Conservation (phyloP, 2,888 invertebrate species). For the Drosophila formosana region DNA sequence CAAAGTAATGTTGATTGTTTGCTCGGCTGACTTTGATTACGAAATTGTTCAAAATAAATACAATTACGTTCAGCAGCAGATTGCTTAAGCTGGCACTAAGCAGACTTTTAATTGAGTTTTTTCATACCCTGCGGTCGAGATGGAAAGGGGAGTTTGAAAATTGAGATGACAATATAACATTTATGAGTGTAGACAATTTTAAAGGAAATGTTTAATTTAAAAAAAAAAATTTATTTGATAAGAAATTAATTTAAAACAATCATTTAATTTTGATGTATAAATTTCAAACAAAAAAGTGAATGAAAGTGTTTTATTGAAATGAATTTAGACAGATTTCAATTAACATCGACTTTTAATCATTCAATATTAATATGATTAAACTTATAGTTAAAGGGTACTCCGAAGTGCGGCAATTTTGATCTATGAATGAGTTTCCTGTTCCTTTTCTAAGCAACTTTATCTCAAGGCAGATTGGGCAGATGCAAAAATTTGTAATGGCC, state of each 20-base stretch:
- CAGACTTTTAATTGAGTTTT: constrained; percentile 74
- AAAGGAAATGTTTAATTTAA: too few species aligned
- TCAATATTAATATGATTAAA: background rate
- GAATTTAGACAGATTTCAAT: too few species aligned
- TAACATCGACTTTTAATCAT: too few species aligned
- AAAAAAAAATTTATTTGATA: background rate
- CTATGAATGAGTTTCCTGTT: background rate
- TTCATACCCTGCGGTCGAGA: constrained; percentile 17
- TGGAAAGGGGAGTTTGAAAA: background rate
- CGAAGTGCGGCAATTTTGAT: background rate
- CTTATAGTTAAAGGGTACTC: background rate
- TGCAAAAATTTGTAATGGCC: constrained; percentile 22
- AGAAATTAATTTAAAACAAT: background rate
- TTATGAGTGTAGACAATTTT: too few species aligned
- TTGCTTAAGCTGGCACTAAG: constrained; percentile 45
- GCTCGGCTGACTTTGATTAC: constrained; percentile 76
- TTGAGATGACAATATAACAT: too few species aligned
- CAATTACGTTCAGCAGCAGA: constrained; percentile 60
- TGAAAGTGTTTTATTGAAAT: too few species aligned
- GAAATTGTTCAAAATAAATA: constrained; percentile 80
- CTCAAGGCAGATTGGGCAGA: constrained; percentile 24
- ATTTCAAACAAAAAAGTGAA: too few species aligned
- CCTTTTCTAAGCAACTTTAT: constrained; percentile 18
- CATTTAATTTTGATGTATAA: too few species aligned
- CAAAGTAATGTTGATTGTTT: constrained; percentile 80